Base-by-base conservation (phyloP, 1,140 invertebrate species). In the Hycleus phaleratus region DNA sequence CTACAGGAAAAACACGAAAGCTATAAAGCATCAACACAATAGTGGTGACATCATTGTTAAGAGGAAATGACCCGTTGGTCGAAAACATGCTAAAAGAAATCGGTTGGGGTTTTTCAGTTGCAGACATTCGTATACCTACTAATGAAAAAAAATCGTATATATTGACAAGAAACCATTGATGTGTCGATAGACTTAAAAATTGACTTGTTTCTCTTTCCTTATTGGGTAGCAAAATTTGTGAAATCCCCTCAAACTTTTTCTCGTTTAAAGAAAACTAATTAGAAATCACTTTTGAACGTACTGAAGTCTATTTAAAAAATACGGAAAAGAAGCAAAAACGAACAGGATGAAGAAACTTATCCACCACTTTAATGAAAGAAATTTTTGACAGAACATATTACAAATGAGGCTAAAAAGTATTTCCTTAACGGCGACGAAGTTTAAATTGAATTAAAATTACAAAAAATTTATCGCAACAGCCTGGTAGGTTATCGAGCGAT, bases 1-100 rank as follows among this genome's bases (percentile, higher is more conserved):
- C 3, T 32, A 4, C 7, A 32, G 12, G n/a, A 26, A 52, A 49
- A 49, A 49, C 48, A 47, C 26, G 46, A 38, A 12, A 26, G 46
- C 48, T 38, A 49, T 49, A 52, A 52, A 52, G 45, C 32, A 52
- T 26, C 50, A 52, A 44, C 50, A 52, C 11, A 47, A 24, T 25
- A 12, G 24, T 11, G 46, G 24, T 49, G 48, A 49, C 24, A 38
- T 32, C 26, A 49, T 49, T 49, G 48, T 49, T 38, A 38, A 18
- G 32, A 38, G 48, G 48, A 49, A 49, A 49, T 49, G 48, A 49
- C 48, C 48, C 48, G 48, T 49, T 49, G 26, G 48, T 49, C 32
- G 48, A 49, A 10, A 38, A 49, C 26, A 38, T 49, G 11, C 24
- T 25, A 38, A 49, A 49, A 26, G 32, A 12, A 32, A 32, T 32